Evolutionary conservation across 1,140 invertebrate genomes (phyloP), one percentile per base, ranked within the genome.

Genomic region (Euwallacea similis): DNA sequence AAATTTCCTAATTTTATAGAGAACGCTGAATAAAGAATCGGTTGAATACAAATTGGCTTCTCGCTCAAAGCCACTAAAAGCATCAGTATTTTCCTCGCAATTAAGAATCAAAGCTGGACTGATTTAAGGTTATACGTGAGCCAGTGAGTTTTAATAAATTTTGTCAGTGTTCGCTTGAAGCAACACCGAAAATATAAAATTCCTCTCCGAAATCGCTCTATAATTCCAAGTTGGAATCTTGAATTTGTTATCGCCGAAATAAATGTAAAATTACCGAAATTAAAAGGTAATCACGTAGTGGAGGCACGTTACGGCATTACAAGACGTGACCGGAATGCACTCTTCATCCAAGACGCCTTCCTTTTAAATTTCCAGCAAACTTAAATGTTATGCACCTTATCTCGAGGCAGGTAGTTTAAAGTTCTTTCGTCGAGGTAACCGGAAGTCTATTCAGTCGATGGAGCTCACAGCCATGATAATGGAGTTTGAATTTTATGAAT

Each of bases 261-360:
- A 55, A 55, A 13, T 55, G 43, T 66, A 66, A 55, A 66, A 66
- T 55, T 54, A 66, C 47, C 41, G 63, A 66, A 66, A 66, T 66
- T 66, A 66, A 66, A 66, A 66, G 50, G 47, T 42, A 9, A 66
- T 66, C 65, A 58, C 65, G 65, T 58, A 66, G 65, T 66, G 10
- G n/a, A 46, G 13, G 42, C 65, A 66, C 65, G 65, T 66, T 66
- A 66, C 41, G n/a, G 16, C 55, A 54, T 66, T n/a, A 43, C 43
- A 47, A 8, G 56, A 66, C 65, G 65, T 66, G 65, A 42, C 65
- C 43, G 50, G 53, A 58, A 58, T 66, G 42, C 10, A 43, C 43
- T 61, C 21, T 16, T 7, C 33, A 16, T 43, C 42, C 43, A 61
- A 61, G 59, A 61, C 42, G 59, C 42, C 15, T 6, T 43, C 11